Evolutionary conservation across 2,888 invertebrate genomes (phyloP).

Genomic region (Apodemia duryi): DNA sequence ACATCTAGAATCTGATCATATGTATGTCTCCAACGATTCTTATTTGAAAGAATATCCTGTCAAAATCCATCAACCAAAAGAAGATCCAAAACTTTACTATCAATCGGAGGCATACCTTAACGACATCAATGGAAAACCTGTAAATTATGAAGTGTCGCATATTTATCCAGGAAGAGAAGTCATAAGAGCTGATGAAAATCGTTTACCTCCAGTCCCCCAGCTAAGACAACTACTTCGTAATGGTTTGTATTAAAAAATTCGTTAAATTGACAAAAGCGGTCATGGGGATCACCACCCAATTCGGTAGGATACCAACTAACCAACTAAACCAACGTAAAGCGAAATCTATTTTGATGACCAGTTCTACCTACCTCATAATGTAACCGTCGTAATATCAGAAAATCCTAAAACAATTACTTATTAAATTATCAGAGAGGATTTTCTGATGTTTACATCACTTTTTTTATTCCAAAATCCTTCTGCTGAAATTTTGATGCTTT

Average conservation of each 20-base stretch:
- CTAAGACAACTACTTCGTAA: constrained; percentile 17
- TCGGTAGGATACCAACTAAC: too few relatives aligned
- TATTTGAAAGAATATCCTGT: constrained; percentile 32
- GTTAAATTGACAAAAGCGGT: too few relatives aligned
- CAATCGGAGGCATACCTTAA: constrained; percentile 66
- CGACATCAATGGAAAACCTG: constrained; percentile 51
- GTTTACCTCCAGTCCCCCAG: constrained; percentile 21
- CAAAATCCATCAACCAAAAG: constrained; percentile 57
- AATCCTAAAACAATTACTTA: too few relatives aligned
- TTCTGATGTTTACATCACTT: too few relatives aligned
- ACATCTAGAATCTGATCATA: background rate
- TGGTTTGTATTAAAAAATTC: background rate
- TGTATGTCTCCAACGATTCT: background rate
- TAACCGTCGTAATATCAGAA: too few relatives aligned
- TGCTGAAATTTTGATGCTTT: too few relatives aligned
- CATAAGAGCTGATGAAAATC: constrained; percentile 41
- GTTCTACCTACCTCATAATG: too few relatives aligned
- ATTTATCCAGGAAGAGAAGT: constrained; percentile 58
- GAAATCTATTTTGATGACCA: too few relatives aligned
- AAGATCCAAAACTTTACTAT: constrained; percentile 67
- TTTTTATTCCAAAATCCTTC: too few relatives aligned
- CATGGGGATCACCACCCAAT: too few relatives aligned
- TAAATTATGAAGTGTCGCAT: constrained; percentile 52
- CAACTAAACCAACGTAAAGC: too few relatives aligned
- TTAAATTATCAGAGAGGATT: too few relatives aligned